Evolutionary conservation across 1,140 invertebrate species (phyloP).

Genomic region (Formica exsecta): DNA sequence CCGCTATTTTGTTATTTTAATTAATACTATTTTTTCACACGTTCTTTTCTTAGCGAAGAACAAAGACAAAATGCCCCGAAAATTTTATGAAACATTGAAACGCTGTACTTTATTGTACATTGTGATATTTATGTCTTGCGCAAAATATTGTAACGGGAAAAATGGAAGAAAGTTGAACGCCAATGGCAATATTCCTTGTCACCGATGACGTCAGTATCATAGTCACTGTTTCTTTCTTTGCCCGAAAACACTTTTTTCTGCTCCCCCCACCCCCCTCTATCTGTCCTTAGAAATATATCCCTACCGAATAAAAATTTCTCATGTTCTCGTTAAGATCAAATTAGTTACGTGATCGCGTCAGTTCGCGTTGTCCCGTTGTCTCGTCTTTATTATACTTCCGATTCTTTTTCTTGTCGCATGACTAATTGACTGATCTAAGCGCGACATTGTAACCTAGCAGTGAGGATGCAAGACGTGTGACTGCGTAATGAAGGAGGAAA

Average conservation of each 20-base stretch:
- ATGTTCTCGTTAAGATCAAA: slow-evolving; percentile 12
- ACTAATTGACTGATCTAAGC: slow-evolving; percentile 55
- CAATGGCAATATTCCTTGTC: not conserved
- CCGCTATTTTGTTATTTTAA: not conserved
- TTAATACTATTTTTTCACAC: not conserved
- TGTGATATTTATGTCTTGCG: slow-evolving; percentile 18
- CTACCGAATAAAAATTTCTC: not conserved
- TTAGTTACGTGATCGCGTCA: slow-evolving; percentile 32
- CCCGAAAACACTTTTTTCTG: not conserved
- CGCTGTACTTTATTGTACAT: slow-evolving; percentile 2
- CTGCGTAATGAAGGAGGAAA: slow-evolving; percentile 76
- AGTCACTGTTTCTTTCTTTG: not conserved
- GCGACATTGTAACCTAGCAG: slow-evolving; percentile 67
- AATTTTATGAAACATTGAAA: slow-evolving; percentile 35
- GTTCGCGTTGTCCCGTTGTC: slow-evolving; percentile 29
- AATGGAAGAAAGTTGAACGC: not conserved
- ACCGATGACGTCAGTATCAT: not conserved
- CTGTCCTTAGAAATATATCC: not conserved
- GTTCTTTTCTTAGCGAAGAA: slow-evolving; percentile 11
- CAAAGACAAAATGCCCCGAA: slow-evolving; percentile 5
- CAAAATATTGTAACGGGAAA: not conserved
- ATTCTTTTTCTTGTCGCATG: not conserved
- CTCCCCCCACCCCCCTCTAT: not conserved
- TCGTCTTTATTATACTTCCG: slow-evolving; percentile 5
- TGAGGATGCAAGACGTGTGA: slow-evolving; percentile 74